A percentile compares a stretch with the other conserved stretches of the same genome.
phyloP scores from a whole-genome alignment of 2,888 invertebrate genomes.

The Metalampra italica region DNA sequence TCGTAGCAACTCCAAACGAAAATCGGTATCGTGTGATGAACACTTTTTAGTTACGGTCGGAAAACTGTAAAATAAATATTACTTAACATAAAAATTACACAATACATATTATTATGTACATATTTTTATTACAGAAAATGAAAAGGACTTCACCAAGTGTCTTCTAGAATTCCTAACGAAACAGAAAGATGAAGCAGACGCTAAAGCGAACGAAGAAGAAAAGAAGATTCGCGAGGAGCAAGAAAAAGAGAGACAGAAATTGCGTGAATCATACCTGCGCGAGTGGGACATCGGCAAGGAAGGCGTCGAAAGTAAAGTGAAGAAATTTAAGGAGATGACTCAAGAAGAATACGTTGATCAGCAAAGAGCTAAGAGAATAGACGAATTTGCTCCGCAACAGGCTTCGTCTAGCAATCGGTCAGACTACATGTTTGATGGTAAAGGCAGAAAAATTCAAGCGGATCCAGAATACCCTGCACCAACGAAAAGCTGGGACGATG shows the following conservation, averaged over 20 bases:
- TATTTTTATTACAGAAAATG: slow-evolving; percentile 43
- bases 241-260: slow-evolving; percentile 69
- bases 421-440: slow-evolving; percentile 44
- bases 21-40: no score
- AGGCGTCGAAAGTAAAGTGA: slow-evolving; percentile 68
- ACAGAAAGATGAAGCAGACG: slow-evolving; percentile 70
- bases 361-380: slow-evolving; percentile 83
- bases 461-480: slow-evolving; percentile 5
- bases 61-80: no score
- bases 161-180: slow-evolving; percentile 64
- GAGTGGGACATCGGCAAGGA: slow-evolving; percentile 88
- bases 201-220: slow-evolving; percentile 60
- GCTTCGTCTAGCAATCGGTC: slow-evolving; percentile 29
- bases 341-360: slow-evolving; percentile 89
- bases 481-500: slow-evolving; percentile 58
- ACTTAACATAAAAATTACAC: no score
- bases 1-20: no score
- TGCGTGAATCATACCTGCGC: slow-evolving; percentile 77
- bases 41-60: no score
- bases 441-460: slow-evolving; percentile 37
- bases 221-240: slow-evolving; percentile 56
- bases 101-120: background rate
- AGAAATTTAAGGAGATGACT: slow-evolving; percentile 77
- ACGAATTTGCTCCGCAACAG: slow-evolving; percentile 88
- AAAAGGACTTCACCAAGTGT: slow-evolving; percentile 60